Base-by-base conservation (phyloP, 2,113 vertebrate genomes). In the Natator depressus region DNA sequence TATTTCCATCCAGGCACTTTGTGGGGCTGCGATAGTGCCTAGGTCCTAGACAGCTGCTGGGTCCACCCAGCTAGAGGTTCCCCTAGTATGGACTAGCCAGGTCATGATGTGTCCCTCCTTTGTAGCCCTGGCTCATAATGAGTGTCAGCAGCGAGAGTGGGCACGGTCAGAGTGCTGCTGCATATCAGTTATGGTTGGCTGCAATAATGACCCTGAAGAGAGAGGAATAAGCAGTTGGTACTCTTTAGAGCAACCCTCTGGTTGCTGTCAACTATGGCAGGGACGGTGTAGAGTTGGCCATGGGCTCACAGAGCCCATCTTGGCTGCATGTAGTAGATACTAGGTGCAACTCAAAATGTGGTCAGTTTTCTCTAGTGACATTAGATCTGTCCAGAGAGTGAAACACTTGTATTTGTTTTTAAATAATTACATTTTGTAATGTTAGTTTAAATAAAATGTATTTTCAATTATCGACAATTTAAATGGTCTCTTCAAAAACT, bases 1-100 rank as follows among this genome's bases (percentile, higher is more conserved):
- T 53, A 81, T 51, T 82, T 95, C 59, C 69, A 94, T 91, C n/a
- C 75, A 89, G 29, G 25, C 55, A 22, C 19, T 93, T 83, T 87
- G 12, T 51, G 85, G 31, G 19, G 53, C 1, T 85, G 80, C 88
- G 80, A 65, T 84, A 80, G 19, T 85, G 11, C 38, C 25, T 38
- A 57, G 25, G 82, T 35, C 25, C 88, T 29, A 65, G 14, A 65
- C 35, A 65, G 16, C 31, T 65, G 31, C 62, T 17, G 62, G 31
- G 17, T 65, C 11, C 69, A 62, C 11, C 5, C 19, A 75, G 38
- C 3, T 12, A 25, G 11, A 93, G 47, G 31, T 35, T 13, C 79
- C 17, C 49, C 5, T 50, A 51, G 55, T 86, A 89, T 91, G 53
- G 82, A 49, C 20, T 14, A 29, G 19, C 57, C 3, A 22, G 3